Base-by-base conservation (phyloP, 2,888 invertebrate species). In the Chironomus tentans region DNA sequence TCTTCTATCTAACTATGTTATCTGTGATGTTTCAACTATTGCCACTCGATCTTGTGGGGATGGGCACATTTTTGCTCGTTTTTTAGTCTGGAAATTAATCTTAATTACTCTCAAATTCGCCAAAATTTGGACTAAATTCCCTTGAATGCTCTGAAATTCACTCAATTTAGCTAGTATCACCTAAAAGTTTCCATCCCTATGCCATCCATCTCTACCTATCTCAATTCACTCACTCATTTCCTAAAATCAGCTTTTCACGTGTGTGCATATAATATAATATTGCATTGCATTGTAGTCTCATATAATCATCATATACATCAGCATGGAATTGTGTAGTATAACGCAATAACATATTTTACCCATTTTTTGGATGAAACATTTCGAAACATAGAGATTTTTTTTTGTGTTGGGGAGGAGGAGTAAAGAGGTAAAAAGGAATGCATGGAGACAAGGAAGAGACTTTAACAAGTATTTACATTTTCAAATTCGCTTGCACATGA, bases 391-490 rank as follows among this genome's bases (percentile, higher is more conserved):
- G 10, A 28, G 10, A 6, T 7, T 38, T 38, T 4, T 38, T 38
- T 38, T 38, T 38, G 38, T 2, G 10, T 4, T 5, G 5, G 38
- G 10, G 38, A 38, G 38, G 38, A 38, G 38, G 28, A 10, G 38
- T 10, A 38, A 38, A 38, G 10, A 38, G 38, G 10, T 21, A 65
- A 24, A 22, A 65, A 65, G 24, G 65, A 38, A 38, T 38, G 38
- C 38, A 38, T 38, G 38, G 24, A 22, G 22, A 21, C 18, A 65
- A 65, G 22, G 10, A 24, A 65, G 24, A 21, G 13, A 65, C 22
- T 38, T 38, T 65, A 65, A 65, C 65, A 65, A 65, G 65, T 65
- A 65, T 65, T 65, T 65, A 65, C 65, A 65, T 65, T 65, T 65
- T 65, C 21, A 21, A 24, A n/a, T 21, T 65, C 24, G 13, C 22